Base-by-base conservation (phyloP, 2,888 invertebrate species). In the Stenoptilia bipunctidactyla region DNA sequence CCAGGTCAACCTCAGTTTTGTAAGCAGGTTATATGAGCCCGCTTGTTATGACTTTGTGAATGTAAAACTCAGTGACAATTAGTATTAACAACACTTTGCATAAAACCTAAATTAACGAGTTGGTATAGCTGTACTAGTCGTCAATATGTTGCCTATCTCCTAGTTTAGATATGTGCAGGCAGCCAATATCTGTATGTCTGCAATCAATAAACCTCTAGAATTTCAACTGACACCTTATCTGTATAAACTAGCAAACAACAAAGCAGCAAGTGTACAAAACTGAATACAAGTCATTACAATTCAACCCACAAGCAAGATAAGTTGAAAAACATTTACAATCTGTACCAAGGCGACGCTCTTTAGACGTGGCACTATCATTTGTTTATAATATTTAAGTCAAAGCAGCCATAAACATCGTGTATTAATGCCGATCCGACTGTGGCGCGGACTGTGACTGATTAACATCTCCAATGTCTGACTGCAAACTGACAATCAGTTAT, bases 321-420 rank as follows among this genome's bases (percentile, higher is more conserved):
- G 6, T n/a, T 12, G n/a, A 10, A 9, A 30, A 30, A 39, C 27
- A 39, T 12, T 25, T 39, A 41, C 15, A 34, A 12, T 27, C 36
- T 45, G 44, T 44, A n/a, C 41, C 53, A 56, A 56, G 48, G 50
- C 51, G 46, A 54, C 38, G 9, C n/a, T 9, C 30, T 30, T 20
- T 9, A 30, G n/a, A 8, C 12, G 30, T 3, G 12, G 25, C 5
- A 12, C 12, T 30, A 30, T 30, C 30, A 8, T 30, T 34, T 51
- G 54, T 53, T 58, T 56, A 55, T 49, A 56, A 49, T 54, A 48
- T 49, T 51, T 43, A 36, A 52, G 43, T 46, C 50, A 41, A 44
- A 57, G 50, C 67, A 67, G 54, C 51, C 53, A 56, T 66, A 61
- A 68, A 68, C 66, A 66, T 53, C 65, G 66, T 67, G 66, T 53